A percentile compares a stretch with the other conserved stretches of the same genome.
Evolutionary conservation across 2,797 vertebrate genomes (phyloP).

Genomic region (Rhynchotus rufescens): DNA sequence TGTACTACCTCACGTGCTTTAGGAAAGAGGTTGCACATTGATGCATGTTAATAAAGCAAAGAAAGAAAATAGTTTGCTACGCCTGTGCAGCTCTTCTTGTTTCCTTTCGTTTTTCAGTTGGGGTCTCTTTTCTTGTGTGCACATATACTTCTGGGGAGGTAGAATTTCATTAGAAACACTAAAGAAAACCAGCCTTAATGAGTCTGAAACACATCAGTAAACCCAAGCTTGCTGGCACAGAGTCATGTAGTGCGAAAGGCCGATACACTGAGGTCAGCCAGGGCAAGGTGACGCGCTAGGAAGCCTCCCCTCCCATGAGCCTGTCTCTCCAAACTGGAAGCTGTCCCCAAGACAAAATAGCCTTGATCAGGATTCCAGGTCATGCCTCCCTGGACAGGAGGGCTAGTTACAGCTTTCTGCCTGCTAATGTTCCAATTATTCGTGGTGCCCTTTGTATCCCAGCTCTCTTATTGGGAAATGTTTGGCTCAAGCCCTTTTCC

Average conservation of each 20-base stretch:
- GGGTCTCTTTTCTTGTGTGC: not conserved
- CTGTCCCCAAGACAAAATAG: conserved; percentile 73
- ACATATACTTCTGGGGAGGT: conserved; percentile 57
- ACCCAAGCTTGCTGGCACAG: conserved; percentile 76
- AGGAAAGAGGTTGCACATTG: not conserved
- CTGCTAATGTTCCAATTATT: conserved; percentile 67
- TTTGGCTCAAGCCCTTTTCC: conserved; percentile 67
- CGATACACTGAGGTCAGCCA: conserved; percentile 75
- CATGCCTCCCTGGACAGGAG: conserved; percentile 55
- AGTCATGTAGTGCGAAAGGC: conserved; percentile 76
- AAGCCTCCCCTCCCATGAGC: conserved; percentile 82
- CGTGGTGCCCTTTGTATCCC: conserved; percentile 45
- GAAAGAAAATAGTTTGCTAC: conserved; percentile 46
- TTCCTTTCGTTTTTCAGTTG: conserved; percentile 18
- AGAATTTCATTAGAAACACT: conserved; percentile 75
- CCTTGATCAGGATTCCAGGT: conserved; percentile 72
- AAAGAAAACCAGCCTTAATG: conserved; percentile 79
- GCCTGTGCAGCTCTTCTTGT: conserved; percentile 1
- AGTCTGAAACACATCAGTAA: conserved; percentile 82
- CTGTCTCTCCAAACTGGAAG: conserved; percentile 77
- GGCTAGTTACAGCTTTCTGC: conserved; percentile 65
- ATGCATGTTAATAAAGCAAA: conserved; percentile 48
- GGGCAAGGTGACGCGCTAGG: conserved; percentile 80
- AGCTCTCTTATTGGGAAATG: conserved; percentile 45
- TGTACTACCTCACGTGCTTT: not conserved